Conservation (phyloP, 2,888 invertebrate genomes). For the Troilus luridus region DNA sequence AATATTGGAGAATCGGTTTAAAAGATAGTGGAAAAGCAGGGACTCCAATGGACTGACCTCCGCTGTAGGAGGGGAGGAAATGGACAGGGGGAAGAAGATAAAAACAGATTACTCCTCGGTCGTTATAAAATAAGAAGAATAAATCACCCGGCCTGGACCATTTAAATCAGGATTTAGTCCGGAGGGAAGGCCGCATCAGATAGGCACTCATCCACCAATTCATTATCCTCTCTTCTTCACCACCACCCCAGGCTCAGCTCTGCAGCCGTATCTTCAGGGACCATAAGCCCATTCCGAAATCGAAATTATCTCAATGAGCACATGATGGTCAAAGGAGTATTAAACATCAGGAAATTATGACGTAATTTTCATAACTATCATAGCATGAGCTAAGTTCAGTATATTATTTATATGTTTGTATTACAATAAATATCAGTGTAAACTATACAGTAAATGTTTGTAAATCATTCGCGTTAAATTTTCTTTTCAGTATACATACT, state of each 20-base stretch:
- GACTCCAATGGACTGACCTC: background rate
- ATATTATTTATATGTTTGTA: too few species aligned
- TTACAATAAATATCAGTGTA: too few species aligned
- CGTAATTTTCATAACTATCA: too few species aligned
- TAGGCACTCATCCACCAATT: background rate
- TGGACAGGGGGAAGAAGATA: slow-evolving; percentile 3
- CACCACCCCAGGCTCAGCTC: background rate
- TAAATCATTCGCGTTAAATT: too few species aligned
- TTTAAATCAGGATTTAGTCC: slow-evolving; percentile 25
- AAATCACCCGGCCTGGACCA: slow-evolving; percentile 34
- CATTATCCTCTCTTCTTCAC: slow-evolving; percentile 28
- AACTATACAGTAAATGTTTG: too few species aligned
- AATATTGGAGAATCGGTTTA: background rate
- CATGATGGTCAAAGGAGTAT: too few species aligned
- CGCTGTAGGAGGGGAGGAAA: background rate
- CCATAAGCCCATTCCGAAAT: background rate
- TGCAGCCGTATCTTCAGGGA: background rate
- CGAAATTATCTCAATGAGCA: background rate
- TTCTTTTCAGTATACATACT: too few species aligned
- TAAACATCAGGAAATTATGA: too few species aligned
- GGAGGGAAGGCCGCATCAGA: background rate
- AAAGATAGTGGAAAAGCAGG: background rate
- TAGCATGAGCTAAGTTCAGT: too few species aligned
- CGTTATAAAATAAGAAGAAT: slow-evolving; percentile 54
- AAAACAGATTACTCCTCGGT: slow-evolving; percentile 45